phyloP scores from a whole-genome alignment of 2,888 invertebrate species.

The Synanthedon myopaeformis region DNA sequence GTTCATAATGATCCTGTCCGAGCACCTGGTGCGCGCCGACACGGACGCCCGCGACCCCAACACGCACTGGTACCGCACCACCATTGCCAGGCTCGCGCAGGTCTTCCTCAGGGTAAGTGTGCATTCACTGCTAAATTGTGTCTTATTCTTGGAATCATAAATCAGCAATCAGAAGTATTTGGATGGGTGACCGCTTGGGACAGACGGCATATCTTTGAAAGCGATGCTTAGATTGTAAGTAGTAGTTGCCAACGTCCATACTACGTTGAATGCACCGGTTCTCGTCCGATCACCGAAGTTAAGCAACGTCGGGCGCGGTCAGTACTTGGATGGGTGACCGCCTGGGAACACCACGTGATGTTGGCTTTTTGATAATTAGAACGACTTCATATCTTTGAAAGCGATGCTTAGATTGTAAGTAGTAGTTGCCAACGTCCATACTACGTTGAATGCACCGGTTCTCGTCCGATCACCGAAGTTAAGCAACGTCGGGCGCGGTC shows the following conservation, averaged over 20 bases:
- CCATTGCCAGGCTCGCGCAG: constrained; percentile 93
- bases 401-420: too few relatives aligned
- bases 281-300: constrained; percentile 46
- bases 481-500: constrained; percentile 37
- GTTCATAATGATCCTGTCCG: constrained; percentile 97
- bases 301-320: constrained; percentile 38
- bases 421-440: too few relatives aligned
- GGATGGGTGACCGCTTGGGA: constrained; percentile 39
- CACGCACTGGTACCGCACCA: constrained; percentile 97
- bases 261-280: constrained; percentile 33
- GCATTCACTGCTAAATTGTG: too few relatives aligned
- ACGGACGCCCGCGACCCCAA: constrained; percentile 93
- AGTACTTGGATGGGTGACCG: constrained; percentile 12
- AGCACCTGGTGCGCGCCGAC: constrained; percentile 94
- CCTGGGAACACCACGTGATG: constrained; percentile 19
- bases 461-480: constrained; percentile 11
- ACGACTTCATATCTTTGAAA: too few relatives aligned
- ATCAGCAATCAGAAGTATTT: constrained; percentile 22
- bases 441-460: too few relatives aligned
- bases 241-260: constrained; percentile 13
- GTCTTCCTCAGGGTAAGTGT: constrained; percentile 87
- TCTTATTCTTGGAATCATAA: too few relatives aligned
- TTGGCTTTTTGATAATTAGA: constrained; percentile 11
- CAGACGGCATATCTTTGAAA: constrained; percentile 1
- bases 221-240: background rate